Base-by-base conservation (phyloP, 1,140 invertebrate genomes). In the Plutomurus gul region DNA sequence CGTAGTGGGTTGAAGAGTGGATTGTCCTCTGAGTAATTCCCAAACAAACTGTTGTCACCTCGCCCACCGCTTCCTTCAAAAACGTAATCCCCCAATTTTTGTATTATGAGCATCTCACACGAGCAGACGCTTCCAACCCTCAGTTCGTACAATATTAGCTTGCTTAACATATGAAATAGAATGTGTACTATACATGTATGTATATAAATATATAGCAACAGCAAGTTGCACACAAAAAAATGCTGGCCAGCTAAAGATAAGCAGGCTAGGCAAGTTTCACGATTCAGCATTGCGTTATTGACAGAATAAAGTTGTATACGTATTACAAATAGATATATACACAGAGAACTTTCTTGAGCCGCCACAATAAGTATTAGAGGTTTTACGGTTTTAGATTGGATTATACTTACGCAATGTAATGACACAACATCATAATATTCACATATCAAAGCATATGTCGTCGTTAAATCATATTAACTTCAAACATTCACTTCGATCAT, bases 401-500 rank as follows among this genome's bases (percentile, higher is more conserved):
- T 33, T 30, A 65, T 65, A 20, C 13, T 65, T 33, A 65, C 10
- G 27, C 27, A 8, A 1, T 3, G 18, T 65, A 65, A 25, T 33
- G 16, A 33, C 25, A 30, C 36, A 30, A 33, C 25, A 65, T 65
- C 56, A 65, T 65, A 65, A 65, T 65, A 16, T 33, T 65, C 25
- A 33, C 56, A 65, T 30, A 65, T 65, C 25, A 65, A 65, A 65
- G 56, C 56, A 30, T 33, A 65, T 43, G 18, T 73, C 71, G 13
- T 25, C 18, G 37, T 73, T 65, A 65, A 65, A 65, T 65, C 30
- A 65, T 30, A 65, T 65, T 65, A 65, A 65, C 27, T 65, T 65
- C 56, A 65, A 65, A 36, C 56, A 73, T 73, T 22, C 71, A 73
- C 71, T 39, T 73, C 71, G 43, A 43, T 47, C 37, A 73, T 18